A percentile compares a stretch with the other conserved stretches of the same genome.
Evolutionary conservation across 2,113 vertebrate genomes (phyloP).

Genomic region (Promerops cafer): DNA sequence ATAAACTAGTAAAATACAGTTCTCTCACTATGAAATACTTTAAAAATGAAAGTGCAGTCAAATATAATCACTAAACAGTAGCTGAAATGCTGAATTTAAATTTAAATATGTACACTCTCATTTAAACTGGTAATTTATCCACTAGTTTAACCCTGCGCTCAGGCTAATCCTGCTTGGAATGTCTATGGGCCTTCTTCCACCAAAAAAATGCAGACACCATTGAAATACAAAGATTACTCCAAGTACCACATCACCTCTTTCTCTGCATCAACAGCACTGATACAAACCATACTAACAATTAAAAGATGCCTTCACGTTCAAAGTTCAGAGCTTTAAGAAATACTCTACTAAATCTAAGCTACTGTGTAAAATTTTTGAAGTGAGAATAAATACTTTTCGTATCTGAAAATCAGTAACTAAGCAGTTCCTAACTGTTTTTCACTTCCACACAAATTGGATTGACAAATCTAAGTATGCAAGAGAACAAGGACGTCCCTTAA

Average conservation of each 20-base stretch:
- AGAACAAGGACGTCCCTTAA: not conserved
- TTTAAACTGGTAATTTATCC: not conserved
- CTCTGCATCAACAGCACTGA: not conserved
- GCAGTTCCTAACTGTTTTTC: not conserved
- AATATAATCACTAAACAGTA: not conserved
- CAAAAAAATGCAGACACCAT: not conserved
- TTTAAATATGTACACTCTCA: not conserved
- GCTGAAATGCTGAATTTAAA: not conserved
- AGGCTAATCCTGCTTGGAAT: not conserved
- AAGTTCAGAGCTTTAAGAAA: not conserved
- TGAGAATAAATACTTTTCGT: not conserved
- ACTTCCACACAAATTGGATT: not conserved
- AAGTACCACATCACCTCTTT: not conserved
- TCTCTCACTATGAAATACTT: not conserved
- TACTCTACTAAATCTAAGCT: not conserved
- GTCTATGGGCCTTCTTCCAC: not conserved
- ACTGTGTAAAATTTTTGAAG: not conserved
- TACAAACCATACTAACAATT: not conserved
- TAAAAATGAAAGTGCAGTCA: not conserved
- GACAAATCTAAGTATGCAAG: not conserved
- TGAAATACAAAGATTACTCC: not conserved
- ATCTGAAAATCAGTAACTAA: not conserved
- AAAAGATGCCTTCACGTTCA: not conserved
- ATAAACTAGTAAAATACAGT: not conserved
- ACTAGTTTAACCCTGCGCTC: not conserved